phyloP scores from a whole-genome alignment of 2,888 invertebrate species.

The Craniophora ligustri region DNA sequence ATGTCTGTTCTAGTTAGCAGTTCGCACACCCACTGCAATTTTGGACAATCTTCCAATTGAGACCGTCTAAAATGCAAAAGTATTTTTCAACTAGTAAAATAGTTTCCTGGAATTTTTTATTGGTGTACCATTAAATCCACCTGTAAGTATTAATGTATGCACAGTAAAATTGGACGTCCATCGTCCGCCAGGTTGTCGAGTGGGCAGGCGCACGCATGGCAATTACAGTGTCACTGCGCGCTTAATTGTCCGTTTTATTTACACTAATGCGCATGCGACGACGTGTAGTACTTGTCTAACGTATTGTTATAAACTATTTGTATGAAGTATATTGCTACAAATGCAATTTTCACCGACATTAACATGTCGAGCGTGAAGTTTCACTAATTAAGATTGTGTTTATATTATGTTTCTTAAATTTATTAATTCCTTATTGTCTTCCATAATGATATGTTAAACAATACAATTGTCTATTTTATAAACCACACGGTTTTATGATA shows the following conservation, averaged over 20 bases:
- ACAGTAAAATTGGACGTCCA: constrained; percentile 9
- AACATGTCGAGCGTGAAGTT: constrained; percentile 37
- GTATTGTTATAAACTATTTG: constrained; percentile 32
- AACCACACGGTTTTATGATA: constrained; percentile 3
- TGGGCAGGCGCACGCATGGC: constrained; percentile 30
- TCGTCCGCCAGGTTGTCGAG: constrained; percentile 13
- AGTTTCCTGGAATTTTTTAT: constrained; percentile 33
- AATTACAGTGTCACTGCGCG: constrained; percentile 37
- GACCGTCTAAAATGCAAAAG: constrained; percentile 14
- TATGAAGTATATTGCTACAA: constrained; percentile 13
- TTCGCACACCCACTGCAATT: constrained; percentile 27
- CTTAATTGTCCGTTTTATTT: constrained; percentile 49
- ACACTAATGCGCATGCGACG: constrained; percentile 29
- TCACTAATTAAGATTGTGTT: constrained; percentile 37
- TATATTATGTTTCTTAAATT: constrained; percentile 18
- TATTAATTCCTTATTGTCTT: constrained; percentile 43
- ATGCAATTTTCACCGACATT: constrained; percentile 28
- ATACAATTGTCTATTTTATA: constrained; percentile 9
- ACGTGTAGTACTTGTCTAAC: constrained; percentile 22
- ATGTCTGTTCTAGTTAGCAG: not conserved
- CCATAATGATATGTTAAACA: constrained; percentile 16
- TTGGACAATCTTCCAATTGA: constrained; percentile 33
- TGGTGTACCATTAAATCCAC: constrained; percentile 23
- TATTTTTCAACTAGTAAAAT: constrained; percentile 11
- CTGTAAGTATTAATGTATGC: constrained; percentile 29